Evolutionary conservation across 2,888 invertebrate genomes (phyloP).

Genomic region (Pollenia angustigena): DNA sequence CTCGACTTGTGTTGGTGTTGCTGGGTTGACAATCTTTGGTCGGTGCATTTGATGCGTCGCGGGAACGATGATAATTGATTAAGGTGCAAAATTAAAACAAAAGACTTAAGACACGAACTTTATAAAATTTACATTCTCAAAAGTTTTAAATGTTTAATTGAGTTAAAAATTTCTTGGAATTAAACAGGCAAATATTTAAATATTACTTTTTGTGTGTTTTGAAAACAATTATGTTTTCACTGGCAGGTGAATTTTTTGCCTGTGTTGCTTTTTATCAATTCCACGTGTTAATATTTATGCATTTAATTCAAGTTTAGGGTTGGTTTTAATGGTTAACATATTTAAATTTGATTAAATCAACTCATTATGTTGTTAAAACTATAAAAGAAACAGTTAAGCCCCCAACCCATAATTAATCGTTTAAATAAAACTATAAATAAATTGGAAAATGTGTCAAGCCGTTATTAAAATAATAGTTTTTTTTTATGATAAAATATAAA

Average conservation of each 20-base stretch:
- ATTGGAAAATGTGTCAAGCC: not conserved
- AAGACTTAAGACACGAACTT: slow-evolving; percentile 19
- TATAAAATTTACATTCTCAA: not conserved
- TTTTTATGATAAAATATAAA: not conserved
- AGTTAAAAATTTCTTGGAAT: too few species aligned
- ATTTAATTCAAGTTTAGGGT: not conserved
- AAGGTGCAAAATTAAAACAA: not conserved
- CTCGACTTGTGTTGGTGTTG: too few species aligned
- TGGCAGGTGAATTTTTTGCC: not conserved
- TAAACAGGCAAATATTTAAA: too few species aligned
- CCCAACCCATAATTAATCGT: not conserved
- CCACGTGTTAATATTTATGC: not conserved
- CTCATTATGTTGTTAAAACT: not conserved
- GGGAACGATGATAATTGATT: not conserved
- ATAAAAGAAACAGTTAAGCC: not conserved
- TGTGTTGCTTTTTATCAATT: not conserved
- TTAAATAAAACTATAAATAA: not conserved
- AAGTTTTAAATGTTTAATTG: not conserved
- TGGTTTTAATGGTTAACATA: too few species aligned
- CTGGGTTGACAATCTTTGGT: too few species aligned
- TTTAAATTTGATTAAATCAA: slow-evolving; percentile 5
- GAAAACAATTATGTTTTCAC: too few species aligned
- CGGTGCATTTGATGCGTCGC: too few species aligned
- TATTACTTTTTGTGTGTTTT: too few species aligned
- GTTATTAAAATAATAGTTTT: not conserved